Percentiles rank a stretch among this genome's conserved stretches.
Conservation (phyloP, 2,797 vertebrate species). For the Anguilla pacifica region DNA sequence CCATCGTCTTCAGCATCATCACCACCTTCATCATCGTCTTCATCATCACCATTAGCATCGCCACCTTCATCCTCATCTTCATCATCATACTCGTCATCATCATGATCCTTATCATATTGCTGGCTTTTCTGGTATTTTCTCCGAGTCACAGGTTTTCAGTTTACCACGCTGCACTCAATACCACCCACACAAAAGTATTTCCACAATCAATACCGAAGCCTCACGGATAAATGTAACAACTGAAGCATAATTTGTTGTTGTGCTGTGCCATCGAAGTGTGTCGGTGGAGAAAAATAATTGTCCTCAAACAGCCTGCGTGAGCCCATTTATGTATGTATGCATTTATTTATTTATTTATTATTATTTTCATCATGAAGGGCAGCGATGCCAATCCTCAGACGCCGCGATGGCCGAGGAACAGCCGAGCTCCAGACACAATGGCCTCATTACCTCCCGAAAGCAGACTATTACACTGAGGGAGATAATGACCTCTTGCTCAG, state of each 20-base stretch:
- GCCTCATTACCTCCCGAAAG: conserved; percentile 54
- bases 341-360: conserved; percentile 33
- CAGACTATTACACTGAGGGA: conserved; percentile 58
- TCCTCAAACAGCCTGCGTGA: conserved; percentile 36
- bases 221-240: conserved; percentile 53
- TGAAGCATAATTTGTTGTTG: conserved; percentile 58
- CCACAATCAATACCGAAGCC: conserved; percentile 54
- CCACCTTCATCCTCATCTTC: background rate
- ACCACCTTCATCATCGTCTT: background rate
- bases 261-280: conserved; percentile 36
- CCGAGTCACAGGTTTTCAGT: conserved; percentile 41
- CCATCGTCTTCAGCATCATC: background rate
- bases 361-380: conserved; percentile 18
- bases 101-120: background rate
- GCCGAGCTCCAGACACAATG: conserved; percentile 56
- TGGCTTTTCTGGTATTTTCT: conserved; percentile 19
- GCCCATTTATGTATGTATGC: conserved; percentile 28
- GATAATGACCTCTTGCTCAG: conserved; percentile 63
- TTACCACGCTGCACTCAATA: conserved; percentile 33
- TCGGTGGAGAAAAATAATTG: conserved; percentile 49
- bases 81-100: background rate
- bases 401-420: conserved; percentile 19
- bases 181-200: conserved; percentile 35
- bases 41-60: background rate
- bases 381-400: conserved; percentile 10